Percentiles rank a stretch among this genome's conserved stretches.
Conservation (phyloP, 2,888 invertebrate species). For the Cryptus armator region DNA sequence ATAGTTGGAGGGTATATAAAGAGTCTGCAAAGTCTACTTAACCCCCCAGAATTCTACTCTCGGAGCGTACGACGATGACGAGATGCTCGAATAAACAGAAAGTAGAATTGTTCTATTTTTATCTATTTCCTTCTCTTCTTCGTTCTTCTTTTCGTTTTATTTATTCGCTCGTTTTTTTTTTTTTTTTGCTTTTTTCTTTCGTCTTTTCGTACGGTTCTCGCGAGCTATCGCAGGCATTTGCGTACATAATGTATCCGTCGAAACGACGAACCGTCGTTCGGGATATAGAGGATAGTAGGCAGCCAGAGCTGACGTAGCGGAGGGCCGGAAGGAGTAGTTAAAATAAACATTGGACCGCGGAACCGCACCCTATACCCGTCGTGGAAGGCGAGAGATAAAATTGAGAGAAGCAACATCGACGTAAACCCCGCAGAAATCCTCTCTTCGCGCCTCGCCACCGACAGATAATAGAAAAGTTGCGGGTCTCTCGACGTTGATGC, state of each 20-base stretch:
- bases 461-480: conserved; percentile 63
- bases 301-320: conserved; percentile 41
- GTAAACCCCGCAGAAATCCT: conserved; percentile 24
- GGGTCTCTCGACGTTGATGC: conserved; percentile 27
- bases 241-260: conserved; percentile 63
- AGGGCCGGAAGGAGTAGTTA: conserved; percentile 54
- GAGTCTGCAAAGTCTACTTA: conserved; percentile 60
- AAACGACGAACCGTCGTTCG: conserved; percentile 42
- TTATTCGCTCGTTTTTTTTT: conserved; percentile 6
- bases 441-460: conserved; percentile 43
- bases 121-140: not conserved
- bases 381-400: conserved; percentile 40
- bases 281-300: conserved; percentile 20
- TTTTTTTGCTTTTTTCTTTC: conserved; percentile 24
- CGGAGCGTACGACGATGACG: conserved; percentile 24
- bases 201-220: conserved; percentile 18
- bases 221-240: conserved; percentile 41
- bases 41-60: conserved; percentile 17
- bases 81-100: conserved; percentile 56
- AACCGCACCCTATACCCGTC: conserved; percentile 26
- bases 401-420: conserved; percentile 28
- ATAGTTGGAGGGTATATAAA: conserved; percentile 53
- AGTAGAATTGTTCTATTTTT: conserved; percentile 44
- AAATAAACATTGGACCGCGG: conserved; percentile 60
- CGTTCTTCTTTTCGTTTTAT: conserved; percentile 12